These are phyloP conservation scores for Xestia rhomboidea DNA, from an alignment of 2,888 invertebrate genomes.

Conservation along the genomic window DNA sequence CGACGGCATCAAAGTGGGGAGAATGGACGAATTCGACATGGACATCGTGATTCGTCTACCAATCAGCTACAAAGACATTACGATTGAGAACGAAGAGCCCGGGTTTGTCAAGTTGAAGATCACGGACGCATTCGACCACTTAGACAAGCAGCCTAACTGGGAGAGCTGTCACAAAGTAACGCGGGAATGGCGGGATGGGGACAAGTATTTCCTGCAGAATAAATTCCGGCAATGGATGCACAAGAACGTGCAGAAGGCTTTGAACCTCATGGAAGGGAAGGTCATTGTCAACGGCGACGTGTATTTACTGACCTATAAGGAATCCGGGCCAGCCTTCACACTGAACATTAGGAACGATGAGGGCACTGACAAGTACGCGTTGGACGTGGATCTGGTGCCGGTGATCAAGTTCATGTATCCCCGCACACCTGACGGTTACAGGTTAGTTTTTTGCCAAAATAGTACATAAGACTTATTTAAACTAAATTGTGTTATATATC, in stretches of 20 bases:
- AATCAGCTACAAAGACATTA: constrained; percentile 83
- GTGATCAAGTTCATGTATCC: constrained; percentile 86
- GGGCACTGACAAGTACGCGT: constrained; percentile 71
- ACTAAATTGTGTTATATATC: too few relatives aligned
- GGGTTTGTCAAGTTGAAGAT: constrained; percentile 88
- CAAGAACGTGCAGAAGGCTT: constrained; percentile 82
- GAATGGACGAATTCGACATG: constrained; percentile 91
- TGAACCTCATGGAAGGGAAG: constrained; percentile 79
- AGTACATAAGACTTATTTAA: not conserved
- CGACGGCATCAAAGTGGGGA: constrained; percentile 91
- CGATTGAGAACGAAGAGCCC: constrained; percentile 81
- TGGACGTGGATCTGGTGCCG: constrained; percentile 90
- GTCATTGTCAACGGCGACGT: constrained; percentile 76
- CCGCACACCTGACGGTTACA: constrained; percentile 84
- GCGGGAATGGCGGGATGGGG: constrained; percentile 83
- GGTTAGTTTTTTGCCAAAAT: constrained; percentile 66
- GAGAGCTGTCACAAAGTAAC: constrained; percentile 83
- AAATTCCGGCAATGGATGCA: constrained; percentile 90
- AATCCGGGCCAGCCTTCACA: constrained; percentile 91
- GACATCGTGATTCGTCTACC: constrained; percentile 91
- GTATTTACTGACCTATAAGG: constrained; percentile 80
- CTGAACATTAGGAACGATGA: constrained; percentile 79
- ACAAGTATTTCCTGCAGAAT: constrained; percentile 86
- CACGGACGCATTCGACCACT: constrained; percentile 77
- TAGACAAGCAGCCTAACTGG: constrained; percentile 82